phyloP scores from a whole-genome alignment of 1,140 invertebrate genomes.

The Uloborus diversus region DNA sequence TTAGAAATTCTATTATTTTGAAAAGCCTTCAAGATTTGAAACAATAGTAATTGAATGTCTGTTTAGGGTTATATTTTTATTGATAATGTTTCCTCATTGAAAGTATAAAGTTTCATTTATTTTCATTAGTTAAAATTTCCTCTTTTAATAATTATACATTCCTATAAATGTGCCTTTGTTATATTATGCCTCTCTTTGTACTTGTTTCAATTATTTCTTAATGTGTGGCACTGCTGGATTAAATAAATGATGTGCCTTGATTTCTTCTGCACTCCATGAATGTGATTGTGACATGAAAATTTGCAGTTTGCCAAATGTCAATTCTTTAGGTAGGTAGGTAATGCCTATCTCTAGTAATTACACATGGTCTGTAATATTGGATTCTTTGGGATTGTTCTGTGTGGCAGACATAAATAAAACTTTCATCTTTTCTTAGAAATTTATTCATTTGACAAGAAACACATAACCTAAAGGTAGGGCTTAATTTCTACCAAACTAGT shows the following conservation, averaged over 20 bases:
- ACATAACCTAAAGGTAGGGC: not conserved
- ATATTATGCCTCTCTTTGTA: not conserved
- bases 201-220: not conserved
- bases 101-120: no score
- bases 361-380: not conserved
- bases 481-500: not conserved
- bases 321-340: conserved; percentile 7
- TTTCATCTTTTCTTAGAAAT: not conserved
- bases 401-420: conserved; percentile 21
- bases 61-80: no score
- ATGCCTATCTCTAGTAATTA: not conserved
- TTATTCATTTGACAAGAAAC: not conserved
- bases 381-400: conserved; percentile 13
- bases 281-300: not conserved
- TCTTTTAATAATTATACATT: no score
- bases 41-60: no score
- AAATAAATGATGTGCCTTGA: not conserved
- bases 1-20: no score
- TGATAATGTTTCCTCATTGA: no score
- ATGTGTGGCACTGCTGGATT: not conserved
- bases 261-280: not conserved
- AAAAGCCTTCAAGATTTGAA: no score
- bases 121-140: no score
- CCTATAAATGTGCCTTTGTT: not conserved
- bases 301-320: not conserved